These are phyloP conservation scores for Torymus tubicola DNA, from an alignment of 2,888 invertebrate species.

Conservation along the genomic window DNA sequence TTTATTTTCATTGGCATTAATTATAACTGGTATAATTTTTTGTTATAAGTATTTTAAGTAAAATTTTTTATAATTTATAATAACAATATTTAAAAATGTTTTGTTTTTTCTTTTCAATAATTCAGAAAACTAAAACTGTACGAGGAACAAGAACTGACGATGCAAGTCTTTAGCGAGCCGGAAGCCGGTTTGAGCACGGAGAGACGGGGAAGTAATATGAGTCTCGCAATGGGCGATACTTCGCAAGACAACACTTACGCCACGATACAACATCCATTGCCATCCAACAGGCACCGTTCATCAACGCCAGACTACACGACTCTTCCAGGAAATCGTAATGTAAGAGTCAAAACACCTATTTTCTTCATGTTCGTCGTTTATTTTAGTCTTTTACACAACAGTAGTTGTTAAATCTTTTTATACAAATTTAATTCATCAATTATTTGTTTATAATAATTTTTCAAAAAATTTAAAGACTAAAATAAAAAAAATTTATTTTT, in stretches of 20 bases:
- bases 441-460: too few relatives aligned
- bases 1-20: too few relatives aligned
- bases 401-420: neutral
- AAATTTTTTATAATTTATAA: too few relatives aligned
- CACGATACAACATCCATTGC: constrained; percentile 84
- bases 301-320: constrained; percentile 76
- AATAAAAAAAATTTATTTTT: constrained; percentile 5
- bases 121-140: constrained; percentile 89
- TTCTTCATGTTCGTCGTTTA: neutral
- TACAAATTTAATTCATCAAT: too few relatives aligned
- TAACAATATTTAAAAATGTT: neutral
- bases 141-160: constrained; percentile 94
- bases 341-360: constrained; percentile 67
- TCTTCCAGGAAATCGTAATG: constrained; percentile 78
- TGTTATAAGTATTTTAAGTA: too few relatives aligned
- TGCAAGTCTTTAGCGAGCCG: constrained; percentile 92
- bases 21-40: too few relatives aligned
- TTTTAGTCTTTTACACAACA: neutral
- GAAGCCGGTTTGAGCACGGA: constrained; percentile 80
- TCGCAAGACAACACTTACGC: constrained; percentile 86
- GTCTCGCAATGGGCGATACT: constrained; percentile 73
- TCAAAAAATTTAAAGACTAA: neutral
- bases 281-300: constrained; percentile 74
- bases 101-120: neutral
- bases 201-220: constrained; percentile 78